Conservation (phyloP, 2,113 vertebrate species). For the Amblyopsis rosae region DNA sequence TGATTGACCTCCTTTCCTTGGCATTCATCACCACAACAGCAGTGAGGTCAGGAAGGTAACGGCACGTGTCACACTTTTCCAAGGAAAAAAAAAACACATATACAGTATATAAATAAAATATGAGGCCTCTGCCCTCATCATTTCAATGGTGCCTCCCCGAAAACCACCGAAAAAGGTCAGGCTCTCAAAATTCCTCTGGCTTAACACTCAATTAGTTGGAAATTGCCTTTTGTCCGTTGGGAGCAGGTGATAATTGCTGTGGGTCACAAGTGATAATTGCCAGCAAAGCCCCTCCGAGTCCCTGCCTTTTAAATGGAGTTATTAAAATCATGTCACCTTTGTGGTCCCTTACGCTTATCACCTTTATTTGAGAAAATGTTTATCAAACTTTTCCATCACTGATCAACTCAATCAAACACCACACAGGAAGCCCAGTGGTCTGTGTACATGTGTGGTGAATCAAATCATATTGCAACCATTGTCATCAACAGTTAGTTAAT, state of each 20-base stretch:
- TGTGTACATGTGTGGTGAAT: too few species aligned
- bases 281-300: slow-evolving; percentile 77
- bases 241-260: slow-evolving; percentile 86
- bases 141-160: slow-evolving; percentile 27
- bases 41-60: slow-evolving; percentile 25
- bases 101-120: too few species aligned
- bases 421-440: not conserved
- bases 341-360: slow-evolving; percentile 46
- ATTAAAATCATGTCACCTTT: slow-evolving; percentile 84
- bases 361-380: slow-evolving; percentile 63
- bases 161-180: slow-evolving; percentile 61
- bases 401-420: slow-evolving; percentile 20
- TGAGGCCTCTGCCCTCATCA: slow-evolving; percentile 29
- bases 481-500: too few species aligned
- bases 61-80: slow-evolving; percentile 32
- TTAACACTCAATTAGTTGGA: slow-evolving; percentile 88
- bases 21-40: slow-evolving; percentile 15
- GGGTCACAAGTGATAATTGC: slow-evolving; percentile 91
- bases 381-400: slow-evolving; percentile 49
- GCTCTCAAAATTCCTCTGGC: slow-evolving; percentile 72
- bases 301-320: slow-evolving; percentile 86
- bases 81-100: not conserved
- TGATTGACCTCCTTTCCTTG: not conserved
- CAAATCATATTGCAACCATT: too few species aligned
- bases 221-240: slow-evolving; percentile 82